A percentile compares a stretch with the other conserved stretches of the same genome.
Conservation (phyloP, 2,797 vertebrate genomes). For the Mycteria americana region DNA sequence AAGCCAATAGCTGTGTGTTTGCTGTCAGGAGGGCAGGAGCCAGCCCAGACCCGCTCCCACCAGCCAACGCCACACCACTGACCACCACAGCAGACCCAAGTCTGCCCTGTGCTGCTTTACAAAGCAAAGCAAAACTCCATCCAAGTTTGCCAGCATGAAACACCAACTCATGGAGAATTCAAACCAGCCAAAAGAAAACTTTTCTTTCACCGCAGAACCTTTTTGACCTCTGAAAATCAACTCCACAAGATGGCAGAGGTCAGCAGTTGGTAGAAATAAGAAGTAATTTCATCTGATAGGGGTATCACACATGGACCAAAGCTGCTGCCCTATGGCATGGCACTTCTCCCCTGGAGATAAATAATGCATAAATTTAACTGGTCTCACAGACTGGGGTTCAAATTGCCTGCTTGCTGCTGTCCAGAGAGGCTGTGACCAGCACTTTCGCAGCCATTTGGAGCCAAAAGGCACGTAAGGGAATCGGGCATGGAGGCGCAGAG, state of each 20-base stretch:
- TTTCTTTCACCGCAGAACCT: not conserved
- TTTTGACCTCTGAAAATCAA: not conserved
- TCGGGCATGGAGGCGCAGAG: not conserved
- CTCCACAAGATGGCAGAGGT: not conserved
- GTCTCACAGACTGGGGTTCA: not conserved
- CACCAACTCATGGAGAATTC: not conserved
- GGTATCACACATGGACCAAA: not conserved
- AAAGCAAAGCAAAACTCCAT: not conserved
- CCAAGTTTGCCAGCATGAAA: not conserved
- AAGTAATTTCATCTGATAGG: not conserved
- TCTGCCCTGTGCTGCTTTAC: not conserved
- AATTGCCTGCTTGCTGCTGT: not conserved
- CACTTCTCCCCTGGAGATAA: not conserved
- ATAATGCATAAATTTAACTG: not conserved
- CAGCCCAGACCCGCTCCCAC: not conserved
- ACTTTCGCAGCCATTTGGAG: not conserved
- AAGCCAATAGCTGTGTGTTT: not conserved
- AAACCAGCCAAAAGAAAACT: not conserved
- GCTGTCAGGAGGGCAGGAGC: not conserved
- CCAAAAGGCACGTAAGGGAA: not conserved
- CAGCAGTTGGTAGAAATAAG: not conserved
- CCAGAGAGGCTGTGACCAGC: not conserved
- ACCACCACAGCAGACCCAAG: not conserved
- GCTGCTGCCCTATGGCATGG: not conserved
- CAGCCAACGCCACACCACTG: accelerated